phyloP scores from a whole-genome alignment of 64 coral and sea anemone species.

The Porites australiensis region DNA sequence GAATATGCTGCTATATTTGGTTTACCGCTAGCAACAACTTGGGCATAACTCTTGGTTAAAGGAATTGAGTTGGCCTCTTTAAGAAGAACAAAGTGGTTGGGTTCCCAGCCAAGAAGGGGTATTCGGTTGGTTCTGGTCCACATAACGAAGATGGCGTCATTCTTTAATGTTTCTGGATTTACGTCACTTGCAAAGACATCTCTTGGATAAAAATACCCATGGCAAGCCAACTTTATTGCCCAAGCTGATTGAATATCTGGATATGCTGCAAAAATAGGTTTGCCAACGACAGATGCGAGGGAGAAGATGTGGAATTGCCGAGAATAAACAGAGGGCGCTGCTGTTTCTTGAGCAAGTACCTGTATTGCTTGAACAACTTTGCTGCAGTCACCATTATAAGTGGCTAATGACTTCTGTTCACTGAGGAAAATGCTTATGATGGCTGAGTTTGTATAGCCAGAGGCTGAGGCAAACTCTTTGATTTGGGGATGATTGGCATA shows the following conservation, averaged over 20 bases:
- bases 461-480: no score
- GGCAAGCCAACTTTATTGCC: constrained; percentile 2
- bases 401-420: background rate
- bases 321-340: constrained; percentile 5
- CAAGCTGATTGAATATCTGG: background rate
- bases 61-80: background rate
- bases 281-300: constrained; percentile 8
- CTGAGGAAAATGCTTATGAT: constrained; percentile 14
- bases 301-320: constrained; percentile 9
- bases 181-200: background rate
- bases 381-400: background rate
- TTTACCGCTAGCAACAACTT: background rate
- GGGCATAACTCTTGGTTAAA: background rate
- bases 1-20: background rate
- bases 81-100: constrained; percentile 30
- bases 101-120: constrained; percentile 1
- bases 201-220: constrained; percentile 33
- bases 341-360: constrained; percentile 28
- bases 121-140: background rate
- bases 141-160: constrained; percentile 1
- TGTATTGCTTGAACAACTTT: constrained; percentile 2
- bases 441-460: background rate
- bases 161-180: background rate
- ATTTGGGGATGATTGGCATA: constrained; percentile 31
- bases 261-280: constrained; percentile 39